Evolutionary conservation across 2,888 invertebrate species (phyloP), one percentile per base, ranked within the genome.

Genomic region (Cacoxenus indagator): DNA sequence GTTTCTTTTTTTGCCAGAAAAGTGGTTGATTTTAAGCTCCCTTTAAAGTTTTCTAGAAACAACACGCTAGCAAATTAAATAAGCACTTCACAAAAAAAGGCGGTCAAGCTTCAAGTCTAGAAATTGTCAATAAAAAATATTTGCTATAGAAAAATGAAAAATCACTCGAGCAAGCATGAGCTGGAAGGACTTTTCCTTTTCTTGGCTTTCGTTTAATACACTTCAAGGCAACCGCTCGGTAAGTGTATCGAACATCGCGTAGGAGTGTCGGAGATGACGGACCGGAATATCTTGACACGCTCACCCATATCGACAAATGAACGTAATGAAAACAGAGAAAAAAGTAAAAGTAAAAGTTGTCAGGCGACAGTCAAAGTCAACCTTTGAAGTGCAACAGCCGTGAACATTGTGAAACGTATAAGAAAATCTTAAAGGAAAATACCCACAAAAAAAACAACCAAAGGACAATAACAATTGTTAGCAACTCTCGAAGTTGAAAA

Each of bases 331-430:
- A 59, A 70, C 79, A 78, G 67, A 74, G 76, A 70, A 71, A 73
- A 59, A 74, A 71, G 71, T 80, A 75, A 71, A 78, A 72, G 79
- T 4, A 69, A 75, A 72, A 75, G 64, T 74, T 72, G 69, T 55
- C n/a, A 14, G 37, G 37, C 37, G 8, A 5, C 2, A 55, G 26
- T 19, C 22, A 55, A 55, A 55, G 46, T 70, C 70, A 67, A 64
- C 69, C 68, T 74, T 74, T 78, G 70, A 83, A 79, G 83, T 83
- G 72, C 75, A 75, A 72, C 66, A 70, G 62, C 69, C 75, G 54
- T 67, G 67, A 19, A 22, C 45, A 46, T 24, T 37, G 46, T 19
- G 24, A 27, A 11, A 26, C 29, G 26, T 51, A 55, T 17, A 65
- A 70, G 14, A 57, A 43, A 17, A 46, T 14, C 26, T 51, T 51